Base-by-base conservation (phyloP, 1,140 invertebrate genomes). In the Caenorhabditis inopinata region DNA sequence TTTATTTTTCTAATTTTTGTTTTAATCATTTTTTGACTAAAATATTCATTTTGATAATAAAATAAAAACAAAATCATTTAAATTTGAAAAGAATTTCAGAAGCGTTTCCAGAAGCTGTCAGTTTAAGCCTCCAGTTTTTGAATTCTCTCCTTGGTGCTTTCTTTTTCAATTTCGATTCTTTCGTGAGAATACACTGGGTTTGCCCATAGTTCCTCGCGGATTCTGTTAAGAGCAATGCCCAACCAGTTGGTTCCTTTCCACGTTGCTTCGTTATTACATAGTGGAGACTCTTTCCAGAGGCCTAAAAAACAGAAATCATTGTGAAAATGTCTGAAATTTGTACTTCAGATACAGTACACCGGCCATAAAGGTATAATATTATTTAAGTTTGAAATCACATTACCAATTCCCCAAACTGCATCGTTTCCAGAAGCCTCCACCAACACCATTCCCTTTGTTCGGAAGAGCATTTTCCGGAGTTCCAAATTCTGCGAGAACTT, bases 201-300 rank as follows among this genome's bases (percentile, higher is more conserved):
- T 9, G 14, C 7, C 32, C 58, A 68, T 21, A 68, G 27, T 38
- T 68, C 58, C 4, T 68, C 58, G 35, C 58, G 32, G 16, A 68
- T 32, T 38, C 12, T 35, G 21, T 68, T 32, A 29, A 68, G 23
- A 18, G 21, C n/a, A 9, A 38, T 32, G 7, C 58, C 58, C 14
- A 68, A 21, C 58, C 58, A 68, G 27, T 68, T 68, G 0, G 29
- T 18, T 38, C 58, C 58, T 68, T 32, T 68, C 58, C 58, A 68
- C 2, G 16, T 38, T 68, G n/a, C 1, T 14, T 38, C 25, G 23
- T 68, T 32, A 21, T 68, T 32, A 18, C 32, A 68, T 38, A 29
- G 32, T n/a, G 35, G 11, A 32, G 35, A 29, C 3, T n/a, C n/a
- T 18, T 38, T 21, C n/a, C 38, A 29, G 2, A 68, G 32, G 11